Conservation (phyloP, 1,140 invertebrate species). For the Micrasema longulum region DNA sequence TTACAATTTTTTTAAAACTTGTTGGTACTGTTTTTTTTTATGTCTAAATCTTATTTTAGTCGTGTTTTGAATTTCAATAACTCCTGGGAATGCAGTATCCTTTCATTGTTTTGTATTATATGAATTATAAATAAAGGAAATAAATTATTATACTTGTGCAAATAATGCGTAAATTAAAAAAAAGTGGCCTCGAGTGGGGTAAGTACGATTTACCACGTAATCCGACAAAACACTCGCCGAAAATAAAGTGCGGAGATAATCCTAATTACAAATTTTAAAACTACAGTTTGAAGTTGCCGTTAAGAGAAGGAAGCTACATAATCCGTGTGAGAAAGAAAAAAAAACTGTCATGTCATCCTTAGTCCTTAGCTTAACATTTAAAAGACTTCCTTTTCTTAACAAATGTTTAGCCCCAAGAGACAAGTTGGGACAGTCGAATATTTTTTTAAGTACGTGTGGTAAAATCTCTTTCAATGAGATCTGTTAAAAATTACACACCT, state of each 20-base stretch:
- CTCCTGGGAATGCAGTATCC: background rate
- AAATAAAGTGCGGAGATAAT: slow-evolving; percentile 12
- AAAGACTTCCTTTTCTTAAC: slow-evolving; percentile 27
- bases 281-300: slow-evolving; percentile 6
- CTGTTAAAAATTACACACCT: background rate
- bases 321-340: slow-evolving; percentile 32
- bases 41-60: background rate
- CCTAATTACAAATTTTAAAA: slow-evolving; percentile 30
- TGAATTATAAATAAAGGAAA: slow-evolving; percentile 9
- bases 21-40: background rate
- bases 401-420: slow-evolving; percentile 33
- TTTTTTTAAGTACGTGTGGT: slow-evolving; percentile 11
- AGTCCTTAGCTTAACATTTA: background rate
- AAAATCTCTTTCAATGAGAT: background rate
- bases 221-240: too few relatives aligned
- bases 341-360: background rate
- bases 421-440: slow-evolving; percentile 22
- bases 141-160: slow-evolving; percentile 2
- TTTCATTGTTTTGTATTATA: background rate
- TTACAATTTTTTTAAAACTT: background rate
- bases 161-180: too few relatives aligned
- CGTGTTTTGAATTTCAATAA: background rate
- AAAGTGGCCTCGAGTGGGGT: slow-evolving; percentile 1
- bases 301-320: background rate
- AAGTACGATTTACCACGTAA: background rate